Percentiles rank a stretch among this genome's conserved stretches.
These are phyloP conservation scores for Leguminivora glycinivorella DNA, from an alignment of 1,140 invertebrate species.

Conservation along the genomic window DNA sequence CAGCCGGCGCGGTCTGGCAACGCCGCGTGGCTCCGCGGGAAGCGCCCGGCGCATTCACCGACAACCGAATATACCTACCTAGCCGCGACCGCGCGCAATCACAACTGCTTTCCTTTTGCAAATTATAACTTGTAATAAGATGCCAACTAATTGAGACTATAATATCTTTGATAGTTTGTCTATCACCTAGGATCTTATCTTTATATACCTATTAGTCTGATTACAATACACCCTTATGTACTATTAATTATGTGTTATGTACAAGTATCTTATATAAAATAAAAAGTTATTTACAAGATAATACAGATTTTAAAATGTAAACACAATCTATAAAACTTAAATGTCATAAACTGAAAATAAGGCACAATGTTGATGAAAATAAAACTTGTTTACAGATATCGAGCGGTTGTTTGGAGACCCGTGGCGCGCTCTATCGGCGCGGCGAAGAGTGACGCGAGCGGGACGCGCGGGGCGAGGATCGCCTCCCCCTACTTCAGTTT, in stretches of 20 bases:
- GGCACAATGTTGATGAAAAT: slow-evolving; percentile 59
- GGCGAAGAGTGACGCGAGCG: slow-evolving; percentile 50
- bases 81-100: slow-evolving; percentile 41
- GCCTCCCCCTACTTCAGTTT: slow-evolving; percentile 75
- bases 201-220: slow-evolving; percentile 36
- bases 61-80: slow-evolving; percentile 67
- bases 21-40: slow-evolving; percentile 64
- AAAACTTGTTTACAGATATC: slow-evolving; percentile 78
- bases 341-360: slow-evolving; percentile 50
- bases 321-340: neutral
- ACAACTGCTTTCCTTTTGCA: slow-evolving; percentile 44
- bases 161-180: neutral
- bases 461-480: slow-evolving; percentile 52
- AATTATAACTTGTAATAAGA: slow-evolving; percentile 30
- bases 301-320: neutral
- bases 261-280: neutral
- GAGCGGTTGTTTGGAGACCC: slow-evolving; percentile 65
- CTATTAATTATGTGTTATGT: slow-evolving; percentile 32
- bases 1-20: slow-evolving; percentile 70
- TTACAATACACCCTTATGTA: slow-evolving; percentile 34
- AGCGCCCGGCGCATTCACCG: slow-evolving; percentile 55
- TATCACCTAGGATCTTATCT: slow-evolving; percentile 39
- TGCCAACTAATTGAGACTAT: slow-evolving; percentile 1
- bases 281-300: neutral
- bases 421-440: slow-evolving; percentile 71